These are phyloP conservation scores for Ibycter americanus DNA, from an alignment of 2,797 vertebrate species.

Conservation along the genomic window DNA sequence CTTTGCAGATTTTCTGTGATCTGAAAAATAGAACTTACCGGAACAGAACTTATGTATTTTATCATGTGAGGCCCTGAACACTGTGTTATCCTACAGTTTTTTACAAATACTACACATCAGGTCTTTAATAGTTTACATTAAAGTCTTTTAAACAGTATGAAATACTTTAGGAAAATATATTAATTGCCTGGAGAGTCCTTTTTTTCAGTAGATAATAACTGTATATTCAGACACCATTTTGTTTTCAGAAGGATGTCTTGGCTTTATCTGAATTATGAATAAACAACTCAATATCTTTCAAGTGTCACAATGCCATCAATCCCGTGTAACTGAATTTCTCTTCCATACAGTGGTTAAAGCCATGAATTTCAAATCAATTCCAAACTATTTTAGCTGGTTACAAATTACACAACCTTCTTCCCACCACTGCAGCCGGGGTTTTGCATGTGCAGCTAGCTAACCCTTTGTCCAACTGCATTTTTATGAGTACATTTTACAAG, in stretches of 20 bases:
- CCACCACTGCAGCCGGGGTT: neutral
- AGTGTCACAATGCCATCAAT: neutral
- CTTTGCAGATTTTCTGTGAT: neutral
- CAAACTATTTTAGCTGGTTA: neutral
- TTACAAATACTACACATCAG: neutral
- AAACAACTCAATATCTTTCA: neutral
- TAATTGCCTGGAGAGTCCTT: neutral
- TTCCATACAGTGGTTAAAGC: neutral
- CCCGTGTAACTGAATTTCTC: neutral
- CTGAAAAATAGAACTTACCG: neutral
- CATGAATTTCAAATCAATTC: neutral
- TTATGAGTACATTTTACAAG: neutral
- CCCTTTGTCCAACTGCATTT: neutral
- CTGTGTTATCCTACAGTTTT: neutral
- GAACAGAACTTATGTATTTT: neutral
- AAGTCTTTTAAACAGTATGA: neutral
- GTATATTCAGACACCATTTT: neutral
- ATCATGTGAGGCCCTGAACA: neutral
- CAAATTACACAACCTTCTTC: neutral
- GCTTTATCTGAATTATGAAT: neutral
- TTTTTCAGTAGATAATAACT: neutral
- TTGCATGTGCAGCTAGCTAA: neutral
- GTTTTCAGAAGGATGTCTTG: neutral
- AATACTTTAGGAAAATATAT: neutral
- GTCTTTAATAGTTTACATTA: neutral